phyloP scores from a whole-genome alignment of 2,888 invertebrate genomes.

The Pelosia muscerda region DNA sequence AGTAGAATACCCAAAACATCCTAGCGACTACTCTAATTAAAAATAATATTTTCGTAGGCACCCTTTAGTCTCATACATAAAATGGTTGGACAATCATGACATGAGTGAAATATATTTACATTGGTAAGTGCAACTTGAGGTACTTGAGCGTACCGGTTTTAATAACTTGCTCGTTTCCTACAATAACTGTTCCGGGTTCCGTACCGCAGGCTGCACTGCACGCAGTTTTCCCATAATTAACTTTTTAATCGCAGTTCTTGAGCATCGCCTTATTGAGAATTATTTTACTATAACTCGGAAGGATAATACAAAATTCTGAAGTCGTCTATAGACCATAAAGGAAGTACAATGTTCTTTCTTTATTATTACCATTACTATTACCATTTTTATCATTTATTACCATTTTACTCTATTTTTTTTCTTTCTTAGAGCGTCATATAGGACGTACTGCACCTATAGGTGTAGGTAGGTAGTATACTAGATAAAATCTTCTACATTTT shows the following conservation, averaged over 20 bases:
- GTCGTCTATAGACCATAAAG: neutral
- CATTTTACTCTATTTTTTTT: neutral
- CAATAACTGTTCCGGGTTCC: constrained; percentile 23
- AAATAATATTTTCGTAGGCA: too few relatives aligned
- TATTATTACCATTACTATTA: too few relatives aligned
- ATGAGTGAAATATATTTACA: constrained; percentile 12
- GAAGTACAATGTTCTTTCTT: neutral
- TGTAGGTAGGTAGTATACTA: too few relatives aligned
- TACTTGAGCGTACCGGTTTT: constrained; percentile 26
- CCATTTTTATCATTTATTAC: neutral
- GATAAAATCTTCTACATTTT: too few relatives aligned
- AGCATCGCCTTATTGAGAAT: constrained; percentile 4
- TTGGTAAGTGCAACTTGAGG: constrained; percentile 12
- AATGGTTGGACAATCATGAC: constrained; percentile 12
- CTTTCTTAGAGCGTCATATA: neutral
- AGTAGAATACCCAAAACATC: too few relatives aligned
- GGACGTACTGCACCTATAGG: too few relatives aligned
- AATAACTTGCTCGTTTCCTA: constrained; percentile 20
- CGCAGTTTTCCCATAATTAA: constrained; percentile 17
- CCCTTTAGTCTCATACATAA: too few relatives aligned
- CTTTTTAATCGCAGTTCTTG: constrained; percentile 18
- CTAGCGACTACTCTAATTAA: too few relatives aligned
- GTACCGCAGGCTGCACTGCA: constrained; percentile 3
- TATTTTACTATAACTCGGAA: neutral
- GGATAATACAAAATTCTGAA: neutral